These are phyloP conservation scores for Gastracanthus pulcherrimus DNA, from an alignment of 2,888 invertebrate genomes.

Conservation along the genomic window DNA sequence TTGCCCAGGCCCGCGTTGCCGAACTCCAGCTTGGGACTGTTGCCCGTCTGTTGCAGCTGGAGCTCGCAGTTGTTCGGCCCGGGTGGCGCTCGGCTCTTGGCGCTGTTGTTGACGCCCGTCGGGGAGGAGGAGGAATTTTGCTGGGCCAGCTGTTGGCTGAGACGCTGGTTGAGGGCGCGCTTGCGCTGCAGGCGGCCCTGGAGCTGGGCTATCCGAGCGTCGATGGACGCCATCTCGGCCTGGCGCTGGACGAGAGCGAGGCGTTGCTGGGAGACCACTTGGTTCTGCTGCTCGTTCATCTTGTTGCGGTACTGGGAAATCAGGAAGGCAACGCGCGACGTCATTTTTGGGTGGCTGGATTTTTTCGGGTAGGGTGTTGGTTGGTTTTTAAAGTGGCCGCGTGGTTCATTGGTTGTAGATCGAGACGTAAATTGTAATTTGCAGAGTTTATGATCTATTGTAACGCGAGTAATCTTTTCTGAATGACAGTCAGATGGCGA, in stretches of 20 bases:
- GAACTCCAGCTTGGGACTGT: conserved; percentile 69
- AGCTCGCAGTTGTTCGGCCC: background rate
- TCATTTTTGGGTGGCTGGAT: too few relatives aligned
- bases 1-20: conserved; percentile 52
- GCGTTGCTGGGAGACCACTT: conserved; percentile 91
- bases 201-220: conserved; percentile 94
- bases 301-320: conserved; percentile 93
- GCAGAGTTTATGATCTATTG: too few relatives aligned
- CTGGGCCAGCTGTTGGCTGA: conserved; percentile 81
- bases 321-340: background rate
- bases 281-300: conserved; percentile 96
- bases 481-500: too few relatives aligned
- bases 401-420: too few relatives aligned
- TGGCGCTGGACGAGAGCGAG: conserved; percentile 92
- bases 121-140: conserved; percentile 71
- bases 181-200: conserved; percentile 94
- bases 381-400: too few relatives aligned
- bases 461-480: too few relatives aligned
- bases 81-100: conserved; percentile 65
- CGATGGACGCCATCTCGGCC: conserved; percentile 94
- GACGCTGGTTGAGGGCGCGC: conserved; percentile 88
- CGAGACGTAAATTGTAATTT: too few relatives aligned
- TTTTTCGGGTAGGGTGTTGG: too few relatives aligned
- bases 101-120: background rate
- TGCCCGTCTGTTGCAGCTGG: background rate